Percentiles rank a stretch among this genome's conserved stretches.
Conservation (phyloP, 2,888 invertebrate genomes). For the Agrotis clavis region DNA sequence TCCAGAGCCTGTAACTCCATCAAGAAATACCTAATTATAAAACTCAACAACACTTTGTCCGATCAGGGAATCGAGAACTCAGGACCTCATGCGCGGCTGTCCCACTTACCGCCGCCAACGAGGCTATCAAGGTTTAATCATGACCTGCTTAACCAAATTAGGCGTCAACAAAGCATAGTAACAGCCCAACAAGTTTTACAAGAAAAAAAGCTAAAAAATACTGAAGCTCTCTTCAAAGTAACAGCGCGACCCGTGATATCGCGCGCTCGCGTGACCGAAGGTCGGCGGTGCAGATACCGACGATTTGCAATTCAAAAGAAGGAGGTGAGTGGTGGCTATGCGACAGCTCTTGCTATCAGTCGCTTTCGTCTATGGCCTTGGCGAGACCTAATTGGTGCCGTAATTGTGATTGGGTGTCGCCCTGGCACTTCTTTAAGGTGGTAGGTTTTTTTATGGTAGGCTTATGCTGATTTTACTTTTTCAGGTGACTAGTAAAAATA, state of each 20-base stretch:
- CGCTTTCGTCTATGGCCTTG: conserved; percentile 60
- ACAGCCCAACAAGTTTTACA: conserved; percentile 18
- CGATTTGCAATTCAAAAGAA: conserved; percentile 75
- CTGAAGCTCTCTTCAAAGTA: conserved; percentile 58
- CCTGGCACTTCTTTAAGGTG: conserved; percentile 43
- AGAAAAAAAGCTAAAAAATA: conserved; percentile 43
- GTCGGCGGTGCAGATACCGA: conserved; percentile 71
- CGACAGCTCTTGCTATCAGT: conserved; percentile 71
- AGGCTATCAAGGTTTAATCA: background rate
- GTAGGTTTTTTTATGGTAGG: background rate
- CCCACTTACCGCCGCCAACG: too few species aligned
- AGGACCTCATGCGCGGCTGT: too few species aligned
- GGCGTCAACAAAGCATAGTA: conserved; percentile 19
- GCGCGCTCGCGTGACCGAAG: conserved; percentile 75
- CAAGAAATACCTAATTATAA: too few species aligned
- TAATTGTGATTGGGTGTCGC: conserved; percentile 62
- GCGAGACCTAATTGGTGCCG: conserved; percentile 68
- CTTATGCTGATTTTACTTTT: background rate
- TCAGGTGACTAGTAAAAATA: background rate
- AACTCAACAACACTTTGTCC: too few species aligned
- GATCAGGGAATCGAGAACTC: too few species aligned
- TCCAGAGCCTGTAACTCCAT: too few species aligned
- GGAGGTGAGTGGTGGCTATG: conserved; percentile 66
- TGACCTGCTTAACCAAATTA: conserved; percentile 7
- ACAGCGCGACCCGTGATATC: conserved; percentile 71